These are phyloP conservation scores for Zaprionus camerounensis DNA, from an alignment of 1,140 invertebrate species.

Conservation along the genomic window DNA sequence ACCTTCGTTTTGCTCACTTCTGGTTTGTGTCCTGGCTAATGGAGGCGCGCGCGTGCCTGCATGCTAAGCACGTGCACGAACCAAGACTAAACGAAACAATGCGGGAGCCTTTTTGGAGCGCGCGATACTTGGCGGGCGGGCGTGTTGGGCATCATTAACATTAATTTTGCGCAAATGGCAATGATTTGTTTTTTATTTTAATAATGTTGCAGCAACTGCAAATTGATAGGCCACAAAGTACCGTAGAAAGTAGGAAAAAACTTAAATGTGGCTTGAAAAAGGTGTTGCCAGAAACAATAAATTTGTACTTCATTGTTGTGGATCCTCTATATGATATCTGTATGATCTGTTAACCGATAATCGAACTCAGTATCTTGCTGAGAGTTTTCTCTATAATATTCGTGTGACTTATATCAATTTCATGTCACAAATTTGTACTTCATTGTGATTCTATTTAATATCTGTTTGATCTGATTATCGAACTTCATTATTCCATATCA, in stretches of 20 bases:
- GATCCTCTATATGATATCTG: too few species aligned
- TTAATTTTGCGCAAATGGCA: conserved; percentile 66
- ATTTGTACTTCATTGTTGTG: too few species aligned
- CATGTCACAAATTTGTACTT: too few species aligned
- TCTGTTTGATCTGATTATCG: too few species aligned
- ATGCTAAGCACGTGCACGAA: conserved; percentile 50
- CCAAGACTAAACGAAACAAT: not conserved
- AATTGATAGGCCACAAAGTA: conserved; percentile 16
- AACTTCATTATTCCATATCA: too few species aligned
- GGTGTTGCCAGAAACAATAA: too few species aligned
- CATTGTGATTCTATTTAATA: too few species aligned
- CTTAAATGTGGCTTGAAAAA: not conserved
- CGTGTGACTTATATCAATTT: too few species aligned
- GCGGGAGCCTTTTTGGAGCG: conserved; percentile 38
- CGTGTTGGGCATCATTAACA: conserved; percentile 60
- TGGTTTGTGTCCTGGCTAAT: conserved; percentile 40
- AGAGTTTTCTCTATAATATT: not conserved
- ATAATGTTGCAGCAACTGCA: conserved; percentile 34
- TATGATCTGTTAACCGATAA: too few species aligned
- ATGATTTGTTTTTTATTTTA: conserved; percentile 78
- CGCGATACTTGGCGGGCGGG: conserved; percentile 13
- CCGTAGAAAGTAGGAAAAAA: not conserved
- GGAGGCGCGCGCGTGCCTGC: not conserved
- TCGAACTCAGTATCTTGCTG: too few species aligned
- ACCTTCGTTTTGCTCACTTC: not conserved